Evolutionary conservation across 2,797 vertebrate genomes (phyloP), one percentile per base, ranked within the genome.

Genomic region (Poeciliopsis gracilis): DNA sequence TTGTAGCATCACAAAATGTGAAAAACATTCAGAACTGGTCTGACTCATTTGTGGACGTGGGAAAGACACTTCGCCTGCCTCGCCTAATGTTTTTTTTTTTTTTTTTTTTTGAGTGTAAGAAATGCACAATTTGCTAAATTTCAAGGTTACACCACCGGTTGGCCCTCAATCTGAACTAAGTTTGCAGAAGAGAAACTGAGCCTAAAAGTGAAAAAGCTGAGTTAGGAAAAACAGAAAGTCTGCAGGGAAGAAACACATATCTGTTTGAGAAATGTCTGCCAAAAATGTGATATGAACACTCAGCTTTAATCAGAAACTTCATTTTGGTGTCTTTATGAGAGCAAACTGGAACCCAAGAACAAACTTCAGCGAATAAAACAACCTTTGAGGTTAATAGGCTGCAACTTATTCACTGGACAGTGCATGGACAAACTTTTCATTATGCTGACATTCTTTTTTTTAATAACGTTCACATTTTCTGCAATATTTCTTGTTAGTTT

Each of bases 141-240:
- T 61, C 2, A 30, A 71, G 41, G n/a, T 72, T 38, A 15, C 53
- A 6, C 28, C 36, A 78, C 30, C 28, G 12, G 53, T 33, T 47
- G 69, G 41, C 43, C 12, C 1, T 67, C 23, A 15, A 0, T 51
- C 41, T 63, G 76, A 75, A 41, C 5, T 33, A 33, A 13, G 15
- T 82, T 84, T 73, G 67, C 51, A 53, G 83, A 89, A 82, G 30
- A 61, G 84, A 80, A 86, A 86, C 57, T 53, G 63, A 51, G 20
- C 20, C 7, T 15, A 12, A 12, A 12, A 4, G 1, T 11, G 15
- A 66, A 59, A 7, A 9, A 5, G 36, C 5, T 53, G 47, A 70
- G 13, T 33, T 46, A 9, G 55, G 10, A 20, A 73, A 84, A 87
- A 5, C 46, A 38, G 45, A 81, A 67, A 76, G 36, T 49, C 63